Evolutionary conservation across 1,140 invertebrate species (phyloP), one percentile per base, ranked within the genome.

Genomic region (Phenacoccus solenopsis): DNA sequence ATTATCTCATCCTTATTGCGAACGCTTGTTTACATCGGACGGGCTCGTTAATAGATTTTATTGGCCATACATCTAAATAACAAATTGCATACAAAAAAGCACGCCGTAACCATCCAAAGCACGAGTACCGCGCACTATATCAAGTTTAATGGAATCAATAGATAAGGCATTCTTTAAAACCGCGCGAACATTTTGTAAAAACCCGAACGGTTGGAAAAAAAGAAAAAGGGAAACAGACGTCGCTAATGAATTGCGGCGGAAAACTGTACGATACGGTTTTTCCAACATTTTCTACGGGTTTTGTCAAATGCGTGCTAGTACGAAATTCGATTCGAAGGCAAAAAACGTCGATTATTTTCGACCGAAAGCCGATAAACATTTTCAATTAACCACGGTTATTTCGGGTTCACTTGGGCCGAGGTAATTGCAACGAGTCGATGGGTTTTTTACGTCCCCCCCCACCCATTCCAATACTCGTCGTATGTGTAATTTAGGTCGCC

Each of bases 141-240:
- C 38, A 49, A 49, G 38, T n/a, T 49, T 49, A 49, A 49, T 49
- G 38, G 38, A 49, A 49, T 49, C 38, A 49, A 49, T 49, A 49
- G 38, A 49, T 49, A 49, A 49, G 38, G 38, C 38, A 49, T 49
- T 49, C 38, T 49, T 49, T 49, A 49, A 16, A 49, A 49, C 38
- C 38, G 13, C 38, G 38, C 20, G 38, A 49, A 49, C 38, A 49
- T 49, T 49, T 49, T 49, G 38, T 49, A 49, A n/a, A 10, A 49
- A 49, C 20, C 30, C 30, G 20, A 49, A n/a, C 16, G 16, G 16
- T n/a, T n/a, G 38, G 38, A 49, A 49, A 49, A 49, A 49, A 49
- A 49, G n/a, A n/a, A n/a, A n/a, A n/a, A n/a, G n/a, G n/a, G n/a
- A n/a, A n/a, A n/a, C n/a, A 49, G 38, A 49, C 20, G 20, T n/a